A percentile compares a stretch with the other conserved stretches of the same genome.
Evolutionary conservation across 2,797 vertebrate genomes (phyloP).

Genomic region (Mastacembelus armatus): DNA sequence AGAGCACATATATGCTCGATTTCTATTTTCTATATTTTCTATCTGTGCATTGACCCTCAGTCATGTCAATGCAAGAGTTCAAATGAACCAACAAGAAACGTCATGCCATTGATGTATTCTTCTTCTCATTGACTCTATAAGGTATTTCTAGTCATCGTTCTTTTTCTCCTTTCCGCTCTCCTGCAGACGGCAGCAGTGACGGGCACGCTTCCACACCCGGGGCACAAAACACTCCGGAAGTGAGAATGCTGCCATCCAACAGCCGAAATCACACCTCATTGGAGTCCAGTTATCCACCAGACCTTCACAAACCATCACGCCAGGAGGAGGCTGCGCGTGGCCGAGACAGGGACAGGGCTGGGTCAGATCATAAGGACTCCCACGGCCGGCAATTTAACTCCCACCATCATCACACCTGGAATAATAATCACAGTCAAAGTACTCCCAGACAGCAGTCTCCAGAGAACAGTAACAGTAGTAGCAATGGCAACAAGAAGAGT

Average conservation of each 20-base stretch:
- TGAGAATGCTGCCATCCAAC: conserved; percentile 88
- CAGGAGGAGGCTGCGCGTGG: conserved; percentile 91
- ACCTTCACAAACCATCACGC: conserved; percentile 95
- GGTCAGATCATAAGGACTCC: conserved; percentile 87
- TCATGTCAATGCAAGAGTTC: conserved; percentile 55
- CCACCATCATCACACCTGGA: conserved; percentile 89
- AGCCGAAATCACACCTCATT: conserved; percentile 91
- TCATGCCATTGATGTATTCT: conserved; percentile 16
- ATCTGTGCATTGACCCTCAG: conserved; percentile 61
- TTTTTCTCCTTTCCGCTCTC: conserved; percentile 53
- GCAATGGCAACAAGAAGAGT: conserved; percentile 79
- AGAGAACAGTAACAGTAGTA: conserved; percentile 77
- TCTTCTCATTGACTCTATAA: not conserved
- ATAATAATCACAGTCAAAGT: conserved; percentile 87
- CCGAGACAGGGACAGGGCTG: conserved; percentile 74
- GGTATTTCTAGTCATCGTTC: conserved; percentile 26
- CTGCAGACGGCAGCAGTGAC: conserved; percentile 97
- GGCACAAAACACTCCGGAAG: conserved; percentile 97
- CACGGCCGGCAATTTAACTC: conserved; percentile 76
- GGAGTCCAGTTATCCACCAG: conserved; percentile 97
- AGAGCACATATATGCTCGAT: conserved; percentile 68
- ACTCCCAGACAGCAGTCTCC: conserved; percentile 86
- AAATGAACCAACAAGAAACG: conserved; percentile 43
- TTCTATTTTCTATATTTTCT: no score
- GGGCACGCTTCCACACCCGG: conserved; percentile 93